A percentile compares a stretch with the other conserved stretches of the same genome.
These are phyloP conservation scores for Strigamia maritima DNA, from an alignment of 2,888 invertebrate species.

Conservation along the genomic window DNA sequence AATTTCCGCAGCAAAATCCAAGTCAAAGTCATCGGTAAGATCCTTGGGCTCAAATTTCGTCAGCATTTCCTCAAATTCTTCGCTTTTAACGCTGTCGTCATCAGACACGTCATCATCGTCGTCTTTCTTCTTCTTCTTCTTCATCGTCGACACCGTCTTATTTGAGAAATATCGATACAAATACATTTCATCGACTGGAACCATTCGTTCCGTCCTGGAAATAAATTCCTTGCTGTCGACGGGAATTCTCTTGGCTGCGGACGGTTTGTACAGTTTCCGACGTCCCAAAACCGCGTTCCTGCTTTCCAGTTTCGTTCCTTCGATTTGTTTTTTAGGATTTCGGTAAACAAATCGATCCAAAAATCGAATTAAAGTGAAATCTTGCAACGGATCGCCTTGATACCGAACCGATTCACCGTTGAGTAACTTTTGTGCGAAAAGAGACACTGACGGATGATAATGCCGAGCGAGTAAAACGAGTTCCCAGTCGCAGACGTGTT, in stretches of 20 bases:
- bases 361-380: constrained; percentile 86
- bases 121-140: constrained; percentile 43
- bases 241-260: constrained; percentile 67
- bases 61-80: constrained; percentile 71
- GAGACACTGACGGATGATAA: constrained; percentile 85
- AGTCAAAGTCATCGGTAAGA: constrained; percentile 51
- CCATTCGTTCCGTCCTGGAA: constrained; percentile 64
- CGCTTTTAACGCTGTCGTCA: constrained; percentile 70
- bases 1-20: constrained; percentile 45
- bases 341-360: constrained; percentile 93
- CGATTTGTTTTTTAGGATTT: constrained; percentile 61
- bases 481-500: constrained; percentile 69
- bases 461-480: constrained; percentile 67
- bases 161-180: constrained; percentile 63
- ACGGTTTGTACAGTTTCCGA: constrained; percentile 59
- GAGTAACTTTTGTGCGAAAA: constrained; percentile 78
- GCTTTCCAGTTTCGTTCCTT: constrained; percentile 36
- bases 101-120: constrained; percentile 62
- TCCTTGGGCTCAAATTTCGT: constrained; percentile 54
- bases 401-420: constrained; percentile 72
- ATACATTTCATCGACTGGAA: constrained; percentile 88
- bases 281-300: constrained; percentile 44
- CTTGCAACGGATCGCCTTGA: constrained; percentile 87
- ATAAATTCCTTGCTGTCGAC: constrained; percentile 71
- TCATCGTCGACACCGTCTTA: constrained; percentile 37